Base-by-base conservation (phyloP, 2,113 vertebrate species). In the Todiramphus chloris region DNA sequence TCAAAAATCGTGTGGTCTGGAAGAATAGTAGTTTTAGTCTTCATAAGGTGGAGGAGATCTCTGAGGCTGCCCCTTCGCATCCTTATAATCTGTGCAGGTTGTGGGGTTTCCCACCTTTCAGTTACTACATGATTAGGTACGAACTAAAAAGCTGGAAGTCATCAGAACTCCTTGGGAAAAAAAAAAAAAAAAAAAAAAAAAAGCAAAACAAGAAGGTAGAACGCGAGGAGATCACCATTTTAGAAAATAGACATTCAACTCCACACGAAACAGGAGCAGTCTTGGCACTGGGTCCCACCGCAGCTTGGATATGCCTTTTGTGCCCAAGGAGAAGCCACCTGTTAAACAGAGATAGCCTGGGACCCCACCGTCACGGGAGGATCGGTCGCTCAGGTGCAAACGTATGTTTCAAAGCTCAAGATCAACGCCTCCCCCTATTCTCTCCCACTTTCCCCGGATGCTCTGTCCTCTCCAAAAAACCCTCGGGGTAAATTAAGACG, bases 151-250 rank as follows among this genome's bases (percentile, higher is more conserved):
- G 11, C 8, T 84, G 76, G 46, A 41, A 43, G 16, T 23, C 35
- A 55, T 43, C 6, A 19, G 39, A 83, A 39, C 23, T 66, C 30
- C 13, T 24, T 39, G 31, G 31, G 10, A 37, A 55, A 74, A 46
- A 20, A 23, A 44, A 11, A 37, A 55, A 74, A 46, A 20, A 23
- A 44, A n/a, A n/a, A n/a, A 11, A 37, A 55, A 74, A 46, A 20
- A 23, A 44, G 16, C 15, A 55, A 74, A 46, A 17, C 24, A 58
- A 16, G 6, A 18, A 59, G 3, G 25, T 17, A n/a, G 68, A 25
- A 60, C 0, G 1, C 28, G 75, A n/a, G 16, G 10, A 76, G 17
- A 78, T 4, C 13, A 56, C 4, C 2, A 6, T 3, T 33, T 58
- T 41, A 41, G 25, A 55, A 55, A 78, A 66, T 16, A 72, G 3